phyloP scores from a whole-genome alignment of 2,113 vertebrate genomes.

The human (Homo sapiens) region GRCh38 chr7:152262501-152263000 shows the following conservation, averaged over 20 bases:
- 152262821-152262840: neutral
- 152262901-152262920: neutral
- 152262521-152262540: neutral
- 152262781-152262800: neutral
- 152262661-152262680: neutral
- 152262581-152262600: neutral
- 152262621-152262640: neutral
- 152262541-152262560: neutral
- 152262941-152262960: conserved; percentile 16
- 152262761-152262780: neutral
- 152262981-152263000: conserved; percentile 52
- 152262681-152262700: neutral
- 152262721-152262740: neutral
- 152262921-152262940: conserved; percentile 14
- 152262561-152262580: neutral
- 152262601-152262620: neutral
- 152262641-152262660: neutral
- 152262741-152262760: neutral
- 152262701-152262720: neutral
- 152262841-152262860: neutral
- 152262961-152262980: conserved; percentile 36
- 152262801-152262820: neutral
- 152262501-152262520: neutral
- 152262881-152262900: conserved; percentile 16
- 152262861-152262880: neutral